Evolutionary conservation across 2,797 vertebrate genomes (phyloP).

Genomic region (Rhadinocentrus ornatus): DNA sequence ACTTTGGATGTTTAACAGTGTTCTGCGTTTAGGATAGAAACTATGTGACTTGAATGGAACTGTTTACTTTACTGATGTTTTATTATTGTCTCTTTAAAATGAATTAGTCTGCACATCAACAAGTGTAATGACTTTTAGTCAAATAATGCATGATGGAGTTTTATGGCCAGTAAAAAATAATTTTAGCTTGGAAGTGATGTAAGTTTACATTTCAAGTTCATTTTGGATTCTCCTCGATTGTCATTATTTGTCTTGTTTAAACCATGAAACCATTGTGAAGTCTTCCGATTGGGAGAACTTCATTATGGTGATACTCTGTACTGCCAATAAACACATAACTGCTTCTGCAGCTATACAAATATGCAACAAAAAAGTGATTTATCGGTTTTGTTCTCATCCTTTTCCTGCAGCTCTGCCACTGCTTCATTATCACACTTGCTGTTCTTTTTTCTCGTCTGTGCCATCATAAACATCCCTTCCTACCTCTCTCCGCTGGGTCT

Average conservation of each 20-base stretch:
- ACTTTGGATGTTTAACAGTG: too few relatives aligned
- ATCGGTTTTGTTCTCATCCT: background rate
- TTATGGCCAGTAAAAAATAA: background rate
- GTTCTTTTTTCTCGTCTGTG: background rate
- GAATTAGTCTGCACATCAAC: background rate
- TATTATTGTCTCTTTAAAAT: background rate
- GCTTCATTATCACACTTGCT: background rate
- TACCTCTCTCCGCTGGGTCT: background rate
- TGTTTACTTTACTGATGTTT: background rate
- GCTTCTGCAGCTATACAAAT: background rate
- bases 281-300: background rate
- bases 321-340: background rate
- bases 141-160: background rate
- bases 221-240: background rate
- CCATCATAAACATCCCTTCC: constrained; percentile 7
- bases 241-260: constrained; percentile 3
- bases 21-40: background rate
- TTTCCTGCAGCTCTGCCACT: background rate
- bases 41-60: background rate
- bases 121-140: background rate
- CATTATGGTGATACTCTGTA: background rate
- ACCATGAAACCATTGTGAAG: background rate
- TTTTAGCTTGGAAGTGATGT: background rate
- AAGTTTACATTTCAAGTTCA: background rate
- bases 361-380: background rate